Percentiles rank a stretch among this genome's conserved stretches.
These are phyloP conservation scores for Phortica okadai DNA, from an alignment of 2,888 invertebrate species.

Conservation along the genomic window DNA sequence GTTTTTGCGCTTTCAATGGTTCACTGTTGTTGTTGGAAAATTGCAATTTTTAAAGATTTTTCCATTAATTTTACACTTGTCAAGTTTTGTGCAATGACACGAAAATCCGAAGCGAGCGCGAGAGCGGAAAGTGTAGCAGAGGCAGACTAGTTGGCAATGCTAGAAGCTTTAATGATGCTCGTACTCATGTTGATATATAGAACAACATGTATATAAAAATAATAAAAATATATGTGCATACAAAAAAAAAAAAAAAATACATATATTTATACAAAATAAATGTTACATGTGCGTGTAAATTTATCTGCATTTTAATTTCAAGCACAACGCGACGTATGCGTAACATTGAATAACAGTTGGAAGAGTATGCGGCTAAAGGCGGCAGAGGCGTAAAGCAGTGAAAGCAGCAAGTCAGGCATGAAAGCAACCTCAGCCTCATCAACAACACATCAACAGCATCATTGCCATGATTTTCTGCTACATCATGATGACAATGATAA, in stretches of 20 bases:
- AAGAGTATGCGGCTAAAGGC: slow-evolving; percentile 1
- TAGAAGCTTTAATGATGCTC: not conserved
- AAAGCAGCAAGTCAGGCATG: not conserved
- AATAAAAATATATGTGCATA: too few relatives aligned
- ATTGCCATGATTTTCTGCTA: too few relatives aligned
- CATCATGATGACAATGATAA: not conserved
- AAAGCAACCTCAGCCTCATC: slow-evolving; percentile 11
- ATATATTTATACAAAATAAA: not conserved
- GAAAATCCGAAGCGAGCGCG: not conserved
- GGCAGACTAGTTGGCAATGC: not conserved
- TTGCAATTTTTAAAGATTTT: slow-evolving; percentile 9
- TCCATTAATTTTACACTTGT: slow-evolving; percentile 28
- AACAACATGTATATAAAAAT: too few relatives aligned
- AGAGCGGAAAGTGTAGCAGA: not conserved
- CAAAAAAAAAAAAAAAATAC: not conserved
- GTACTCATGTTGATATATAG: not conserved
- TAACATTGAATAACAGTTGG: slow-evolving; percentile 40
- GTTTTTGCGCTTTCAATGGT: not conserved
- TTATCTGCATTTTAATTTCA: slow-evolving; percentile 40
- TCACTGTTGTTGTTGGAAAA: not conserved
- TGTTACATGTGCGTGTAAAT: slow-evolving; percentile 23
- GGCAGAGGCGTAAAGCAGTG: not conserved
- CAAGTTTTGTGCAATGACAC: slow-evolving; percentile 11
- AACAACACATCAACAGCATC: not conserved
- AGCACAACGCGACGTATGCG: slow-evolving; percentile 43